A percentile compares a stretch with the other conserved stretches of the same genome.
phyloP scores from a whole-genome alignment of 2,888 invertebrate genomes.

The Himalopsyche anomala region DNA sequence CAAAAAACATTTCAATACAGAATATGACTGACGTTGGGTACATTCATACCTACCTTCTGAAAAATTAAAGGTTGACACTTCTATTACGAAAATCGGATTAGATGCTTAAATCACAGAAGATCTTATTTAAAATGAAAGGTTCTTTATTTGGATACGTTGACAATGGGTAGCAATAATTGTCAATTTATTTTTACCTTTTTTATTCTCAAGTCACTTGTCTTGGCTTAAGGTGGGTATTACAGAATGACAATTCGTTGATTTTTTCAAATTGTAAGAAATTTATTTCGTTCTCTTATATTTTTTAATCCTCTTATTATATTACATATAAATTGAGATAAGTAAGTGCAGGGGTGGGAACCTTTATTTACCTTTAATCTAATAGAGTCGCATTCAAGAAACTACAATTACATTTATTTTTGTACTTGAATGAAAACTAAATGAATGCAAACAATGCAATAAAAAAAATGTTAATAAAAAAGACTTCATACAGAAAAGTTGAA shows the following conservation, averaged over 20 bases:
- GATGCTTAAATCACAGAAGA: slow-evolving; percentile 54
- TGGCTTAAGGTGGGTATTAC: neutral
- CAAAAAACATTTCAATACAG: slow-evolving; percentile 48
- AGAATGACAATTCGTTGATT: neutral
- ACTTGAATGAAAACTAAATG: no score
- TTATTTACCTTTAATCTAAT: no score
- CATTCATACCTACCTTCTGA: slow-evolving; percentile 29
- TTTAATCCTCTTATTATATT: no score
- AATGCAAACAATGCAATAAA: no score
- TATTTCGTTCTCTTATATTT: no score
- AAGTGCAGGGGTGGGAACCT: no score
- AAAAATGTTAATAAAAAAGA: no score
- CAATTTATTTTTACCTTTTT: slow-evolving; percentile 56
- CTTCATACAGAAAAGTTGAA: no score
- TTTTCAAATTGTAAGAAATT: neutral
- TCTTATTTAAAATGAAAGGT: slow-evolving; percentile 43
- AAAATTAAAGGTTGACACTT: slow-evolving; percentile 63
- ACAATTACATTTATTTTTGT: no score
- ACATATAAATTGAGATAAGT: no score
- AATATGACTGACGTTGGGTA: slow-evolving; percentile 41
- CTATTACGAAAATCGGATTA: slow-evolving; percentile 65
- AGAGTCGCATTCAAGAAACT: no score
- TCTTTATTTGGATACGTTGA: slow-evolving; percentile 22
- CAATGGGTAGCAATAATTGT: slow-evolving; percentile 57
- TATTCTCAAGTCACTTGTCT: slow-evolving; percentile 1